Conservation (phyloP, 2,797 vertebrate species). For the Pseudochirops corinnae region DNA sequence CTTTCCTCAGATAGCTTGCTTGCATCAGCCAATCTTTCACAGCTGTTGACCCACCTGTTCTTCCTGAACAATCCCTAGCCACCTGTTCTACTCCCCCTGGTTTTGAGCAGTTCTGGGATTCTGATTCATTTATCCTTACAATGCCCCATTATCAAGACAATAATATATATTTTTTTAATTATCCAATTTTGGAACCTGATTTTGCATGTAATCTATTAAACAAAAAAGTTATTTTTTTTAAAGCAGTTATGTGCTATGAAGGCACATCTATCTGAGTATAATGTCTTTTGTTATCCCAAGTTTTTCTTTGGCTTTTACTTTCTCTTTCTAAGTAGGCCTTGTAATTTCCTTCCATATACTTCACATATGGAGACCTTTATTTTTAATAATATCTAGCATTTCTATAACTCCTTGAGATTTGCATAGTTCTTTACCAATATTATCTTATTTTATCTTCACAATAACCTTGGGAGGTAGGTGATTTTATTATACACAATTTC, state of each 20-base stretch:
- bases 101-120: constrained; percentile 13
- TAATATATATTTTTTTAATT: too few relatives aligned
- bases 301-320: neutral
- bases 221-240: neutral
- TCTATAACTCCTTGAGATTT: neutral
- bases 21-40: constrained; percentile 40
- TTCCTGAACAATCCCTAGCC: constrained; percentile 32
- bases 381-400: neutral
- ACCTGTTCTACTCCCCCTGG: constrained; percentile 21
- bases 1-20: constrained; percentile 13
- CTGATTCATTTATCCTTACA: neutral
- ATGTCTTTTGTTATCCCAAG: neutral
- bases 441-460: neutral
- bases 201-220: neutral
- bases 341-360: neutral
- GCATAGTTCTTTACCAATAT: neutral
- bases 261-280: neutral
- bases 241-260: neutral
- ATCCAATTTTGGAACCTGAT: neutral
- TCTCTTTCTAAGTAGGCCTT: neutral
- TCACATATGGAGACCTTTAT: neutral
- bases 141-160: neutral
- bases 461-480: neutral
- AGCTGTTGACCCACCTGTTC: constrained; percentile 69
- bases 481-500: neutral